Percentiles rank a stretch among this genome's conserved stretches.
These are phyloP conservation scores for Chelon auratus DNA, from an alignment of 2,797 vertebrate genomes.

Conservation along the genomic window DNA sequence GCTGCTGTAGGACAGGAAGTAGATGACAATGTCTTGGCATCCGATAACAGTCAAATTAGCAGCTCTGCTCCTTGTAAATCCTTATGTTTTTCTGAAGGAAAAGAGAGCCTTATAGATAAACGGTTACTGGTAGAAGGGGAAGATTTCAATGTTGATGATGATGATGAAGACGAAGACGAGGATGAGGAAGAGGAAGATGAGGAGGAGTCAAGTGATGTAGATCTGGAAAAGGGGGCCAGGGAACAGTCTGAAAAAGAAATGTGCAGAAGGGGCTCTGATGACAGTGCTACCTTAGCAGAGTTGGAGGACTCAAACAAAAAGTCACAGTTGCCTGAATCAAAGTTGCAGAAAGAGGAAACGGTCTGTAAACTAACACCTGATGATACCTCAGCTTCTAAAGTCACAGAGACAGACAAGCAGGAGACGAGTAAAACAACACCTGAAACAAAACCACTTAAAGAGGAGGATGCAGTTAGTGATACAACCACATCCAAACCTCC, in stretches of 20 bases:
- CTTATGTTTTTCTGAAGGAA: constrained; percentile 76
- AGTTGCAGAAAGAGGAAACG: constrained; percentile 45
- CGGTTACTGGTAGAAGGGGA: constrained; percentile 83
- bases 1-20: constrained; percentile 53
- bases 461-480: constrained; percentile 67
- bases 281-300: constrained; percentile 42
- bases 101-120: constrained; percentile 76
- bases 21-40: constrained; percentile 83
- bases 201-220: constrained; percentile 90
- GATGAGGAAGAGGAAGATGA: constrained; percentile 80
- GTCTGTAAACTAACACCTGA: constrained; percentile 43
- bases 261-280: constrained; percentile 71
- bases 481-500: constrained; percentile 47
- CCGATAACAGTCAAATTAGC: constrained; percentile 76
- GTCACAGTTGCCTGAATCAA: constrained; percentile 40
- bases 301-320: constrained; percentile 67
- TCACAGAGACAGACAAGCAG: constrained; percentile 31
- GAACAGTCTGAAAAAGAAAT: constrained; percentile 94
- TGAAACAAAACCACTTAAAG: constrained; percentile 43
- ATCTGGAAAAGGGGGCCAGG: constrained; percentile 94
- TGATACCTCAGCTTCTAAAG: constrained; percentile 37
- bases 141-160: constrained; percentile 78
- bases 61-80: constrained; percentile 68
- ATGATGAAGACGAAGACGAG: constrained; percentile 76
- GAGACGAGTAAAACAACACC: constrained; percentile 30